These are phyloP conservation scores for Sardina pilchardus DNA, from an alignment of 2,113 vertebrate species.

Conservation along the genomic window DNA sequence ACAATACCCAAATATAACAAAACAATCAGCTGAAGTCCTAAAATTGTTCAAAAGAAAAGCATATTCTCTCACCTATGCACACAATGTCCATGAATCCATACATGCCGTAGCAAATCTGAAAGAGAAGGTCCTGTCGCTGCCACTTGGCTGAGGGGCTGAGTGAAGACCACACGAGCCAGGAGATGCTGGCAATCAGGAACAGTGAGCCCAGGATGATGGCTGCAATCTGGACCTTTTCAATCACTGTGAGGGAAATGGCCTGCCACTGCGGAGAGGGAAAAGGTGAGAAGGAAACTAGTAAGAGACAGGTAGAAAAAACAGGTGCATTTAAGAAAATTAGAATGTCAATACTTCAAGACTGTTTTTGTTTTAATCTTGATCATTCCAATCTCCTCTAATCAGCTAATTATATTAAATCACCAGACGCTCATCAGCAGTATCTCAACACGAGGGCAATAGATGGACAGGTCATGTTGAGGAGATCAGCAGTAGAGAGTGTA, in stretches of 20 bases:
- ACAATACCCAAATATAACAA: not conserved
- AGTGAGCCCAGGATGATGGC: constrained; percentile 92
- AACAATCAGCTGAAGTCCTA: not conserved
- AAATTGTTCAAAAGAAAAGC: not conserved
- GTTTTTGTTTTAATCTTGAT: no score
- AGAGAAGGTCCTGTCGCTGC: constrained; percentile 93
- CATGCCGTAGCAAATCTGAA: constrained; percentile 97
- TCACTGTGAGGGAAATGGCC: constrained; percentile 92
- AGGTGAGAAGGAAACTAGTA: not conserved
- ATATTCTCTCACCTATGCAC: constrained; percentile 82
- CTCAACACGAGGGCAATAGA: no score
- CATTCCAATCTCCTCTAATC: no score
- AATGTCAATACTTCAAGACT: no score
- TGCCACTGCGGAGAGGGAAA: constrained; percentile 78
- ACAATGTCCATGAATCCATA: constrained; percentile 96
- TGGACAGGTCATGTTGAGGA: no score
- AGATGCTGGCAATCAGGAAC: constrained; percentile 94
- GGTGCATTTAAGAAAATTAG: no score
- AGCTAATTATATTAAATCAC: no score
- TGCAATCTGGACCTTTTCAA: constrained; percentile 93
- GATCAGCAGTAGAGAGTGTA: no score
- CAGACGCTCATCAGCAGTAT: no score
- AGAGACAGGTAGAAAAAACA: not conserved
- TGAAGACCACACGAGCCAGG: constrained; percentile 95
- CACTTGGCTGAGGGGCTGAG: constrained; percentile 95